phyloP scores from a whole-genome alignment of 2,113 vertebrate species.

The Stigmatopora nigra region DNA sequence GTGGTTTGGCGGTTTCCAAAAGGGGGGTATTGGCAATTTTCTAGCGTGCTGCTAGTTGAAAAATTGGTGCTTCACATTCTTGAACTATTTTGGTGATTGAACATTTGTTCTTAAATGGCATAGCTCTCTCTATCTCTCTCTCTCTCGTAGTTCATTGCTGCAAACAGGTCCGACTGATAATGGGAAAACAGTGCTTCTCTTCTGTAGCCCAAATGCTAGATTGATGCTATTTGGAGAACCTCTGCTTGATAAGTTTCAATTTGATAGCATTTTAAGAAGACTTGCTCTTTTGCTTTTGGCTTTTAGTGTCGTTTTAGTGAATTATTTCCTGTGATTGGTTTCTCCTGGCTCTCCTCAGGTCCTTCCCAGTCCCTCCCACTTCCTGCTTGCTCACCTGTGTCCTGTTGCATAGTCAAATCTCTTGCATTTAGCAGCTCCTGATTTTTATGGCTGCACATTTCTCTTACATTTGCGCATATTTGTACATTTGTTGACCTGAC shows the following conservation, averaged over 20 bases:
- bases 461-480: neutral
- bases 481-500: neutral
- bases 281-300: neutral
- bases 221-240: neutral
- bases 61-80: slow-evolving; percentile 59
- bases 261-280: neutral
- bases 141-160: slow-evolving; percentile 27
- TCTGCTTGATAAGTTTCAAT: neutral
- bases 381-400: slow-evolving; percentile 1
- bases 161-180: slow-evolving; percentile 5
- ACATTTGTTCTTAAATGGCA: slow-evolving; percentile 52
- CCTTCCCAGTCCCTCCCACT: neutral
- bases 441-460: neutral
- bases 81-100: slow-evolving; percentile 45
- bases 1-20: slow-evolving; percentile 10
- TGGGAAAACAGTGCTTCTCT: slow-evolving; percentile 27
- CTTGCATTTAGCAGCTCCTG: slow-evolving; percentile 2
- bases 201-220: slow-evolving; percentile 1
- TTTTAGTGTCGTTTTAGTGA: slow-evolving; percentile 2
- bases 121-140: slow-evolving; percentile 20
- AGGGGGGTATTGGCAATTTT: slow-evolving; percentile 6
- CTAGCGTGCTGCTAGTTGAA: slow-evolving; percentile 33
- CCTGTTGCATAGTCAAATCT: neutral
- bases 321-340: slow-evolving; percentile 1
- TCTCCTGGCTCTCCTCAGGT: neutral